These are phyloP conservation scores for Otis tarda DNA, from an alignment of 2,113 vertebrate genomes.

Conservation along the genomic window DNA sequence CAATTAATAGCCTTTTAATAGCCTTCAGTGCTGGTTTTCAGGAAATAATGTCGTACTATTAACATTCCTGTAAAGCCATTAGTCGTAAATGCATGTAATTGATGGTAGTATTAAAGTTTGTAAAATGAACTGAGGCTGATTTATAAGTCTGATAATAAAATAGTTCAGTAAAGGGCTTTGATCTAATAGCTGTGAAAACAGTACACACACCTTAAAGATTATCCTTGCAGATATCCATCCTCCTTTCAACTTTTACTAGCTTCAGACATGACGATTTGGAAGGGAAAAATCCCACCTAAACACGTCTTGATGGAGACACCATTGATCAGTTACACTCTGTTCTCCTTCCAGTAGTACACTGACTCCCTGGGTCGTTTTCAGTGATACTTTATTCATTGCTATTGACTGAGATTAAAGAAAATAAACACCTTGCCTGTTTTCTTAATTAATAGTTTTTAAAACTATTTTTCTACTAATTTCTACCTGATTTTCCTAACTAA, in stretches of 20 bases:
- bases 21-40: conserved; percentile 35
- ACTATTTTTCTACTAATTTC: no score
- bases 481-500: neutral
- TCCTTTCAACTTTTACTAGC: conserved; percentile 67
- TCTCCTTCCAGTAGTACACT: neutral
- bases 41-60: conserved; percentile 66
- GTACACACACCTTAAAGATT: conserved; percentile 60
- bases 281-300: neutral
- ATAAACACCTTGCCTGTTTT: neutral
- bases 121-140: conserved; percentile 70
- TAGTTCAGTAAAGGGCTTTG: conserved; percentile 65
- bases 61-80: conserved; percentile 76
- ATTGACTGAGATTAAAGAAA: neutral
- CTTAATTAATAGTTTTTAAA: neutral
- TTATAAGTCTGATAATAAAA: conserved; percentile 71
- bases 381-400: neutral
- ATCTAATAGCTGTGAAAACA: conserved; percentile 69
- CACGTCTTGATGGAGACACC: neutral
- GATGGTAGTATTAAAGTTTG: conserved; percentile 65
- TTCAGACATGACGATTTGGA: conserved; percentile 12
- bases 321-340: neutral
- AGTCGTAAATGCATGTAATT: conserved; percentile 56
- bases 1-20: conserved; percentile 56
- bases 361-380: neutral
- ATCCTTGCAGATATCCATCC: conserved; percentile 55